phyloP scores from a whole-genome alignment of 2,113 vertebrate species.

The Nothobranchius kuhntae region DNA sequence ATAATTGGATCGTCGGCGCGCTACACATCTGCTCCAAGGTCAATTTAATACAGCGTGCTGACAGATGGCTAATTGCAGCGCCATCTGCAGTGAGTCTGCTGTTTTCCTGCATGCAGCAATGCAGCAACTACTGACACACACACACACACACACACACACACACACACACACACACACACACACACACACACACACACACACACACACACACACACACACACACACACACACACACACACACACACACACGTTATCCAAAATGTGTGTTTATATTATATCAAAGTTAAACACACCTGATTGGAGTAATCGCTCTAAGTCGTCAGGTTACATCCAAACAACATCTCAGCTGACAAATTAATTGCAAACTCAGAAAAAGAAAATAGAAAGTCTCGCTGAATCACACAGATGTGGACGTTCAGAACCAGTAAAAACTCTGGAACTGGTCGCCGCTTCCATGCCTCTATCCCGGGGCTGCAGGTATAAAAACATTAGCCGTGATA shows the following conservation, averaged over 20 bases:
- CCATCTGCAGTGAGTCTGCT: background rate
- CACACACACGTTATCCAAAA: background rate
- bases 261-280: conserved; percentile 28
- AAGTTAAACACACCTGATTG: conserved; percentile 43
- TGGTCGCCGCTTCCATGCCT: too few relatives aligned
- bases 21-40: conserved; percentile 30
- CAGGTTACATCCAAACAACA: conserved; percentile 35
- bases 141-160: too few relatives aligned
- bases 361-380: conserved; percentile 19
- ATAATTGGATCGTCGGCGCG: conserved; percentile 33
- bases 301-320: conserved; percentile 3
- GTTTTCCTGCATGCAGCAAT: conserved; percentile 27
- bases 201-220: background rate
- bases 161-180: background rate
- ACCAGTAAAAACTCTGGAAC: background rate
- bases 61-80: conserved; percentile 57
- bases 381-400: conserved; percentile 9
- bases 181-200: background rate
- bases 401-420: background rate
- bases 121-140: background rate
- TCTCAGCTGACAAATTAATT: conserved; percentile 15
- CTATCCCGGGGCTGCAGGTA: background rate
- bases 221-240: background rate
- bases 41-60: conserved; percentile 43
- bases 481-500: background rate